Evolutionary conservation across 2,888 invertebrate genomes (phyloP).

Genomic region (Oscheius sp.): DNA sequence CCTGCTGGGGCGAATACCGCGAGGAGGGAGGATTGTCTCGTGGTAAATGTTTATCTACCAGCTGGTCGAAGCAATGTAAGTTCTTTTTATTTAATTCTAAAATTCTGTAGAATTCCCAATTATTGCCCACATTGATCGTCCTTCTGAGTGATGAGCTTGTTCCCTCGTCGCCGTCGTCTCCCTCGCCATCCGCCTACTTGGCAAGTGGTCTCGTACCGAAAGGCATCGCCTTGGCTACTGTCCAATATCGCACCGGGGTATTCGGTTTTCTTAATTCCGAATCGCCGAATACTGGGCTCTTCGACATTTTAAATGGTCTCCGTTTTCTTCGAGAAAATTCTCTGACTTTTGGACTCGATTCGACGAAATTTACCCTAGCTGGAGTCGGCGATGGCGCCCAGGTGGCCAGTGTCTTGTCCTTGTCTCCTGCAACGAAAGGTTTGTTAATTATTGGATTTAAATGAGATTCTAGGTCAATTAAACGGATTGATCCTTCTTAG

Average conservation of each 20-base stretch:
- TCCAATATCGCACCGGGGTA: conserved; percentile 12
- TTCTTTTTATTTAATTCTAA: neutral
- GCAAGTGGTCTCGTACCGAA: conserved; percentile 21
- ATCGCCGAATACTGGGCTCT: conserved; percentile 16
- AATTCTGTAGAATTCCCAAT: neutral
- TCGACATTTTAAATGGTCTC: conserved; percentile 7
- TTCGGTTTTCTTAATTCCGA: conserved; percentile 24
- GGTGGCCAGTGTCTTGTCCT: conserved; percentile 14
- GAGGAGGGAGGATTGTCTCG: conserved; percentile 20
- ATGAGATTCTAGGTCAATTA: neutral
- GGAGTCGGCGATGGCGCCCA: conserved; percentile 27
- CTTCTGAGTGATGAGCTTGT: conserved; percentile 24
- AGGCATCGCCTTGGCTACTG: conserved; percentile 4
- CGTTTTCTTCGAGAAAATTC: conserved; percentile 16
- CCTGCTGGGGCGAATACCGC: conserved; percentile 23
- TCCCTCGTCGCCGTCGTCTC: conserved; percentile 10
- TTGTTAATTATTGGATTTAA: neutral
- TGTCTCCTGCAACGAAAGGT: conserved; percentile 27
- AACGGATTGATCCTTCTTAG: conserved; percentile 16
- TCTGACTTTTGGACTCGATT: conserved; percentile 5
- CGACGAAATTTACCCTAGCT: neutral
- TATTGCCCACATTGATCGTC: conserved; percentile 7
- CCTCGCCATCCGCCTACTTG: conserved; percentile 12
- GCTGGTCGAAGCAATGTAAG: conserved; percentile 3
- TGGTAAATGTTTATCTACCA: conserved; percentile 18